phyloP scores from a whole-genome alignment of 2,888 invertebrate genomes.

The Clusia tigrina region DNA sequence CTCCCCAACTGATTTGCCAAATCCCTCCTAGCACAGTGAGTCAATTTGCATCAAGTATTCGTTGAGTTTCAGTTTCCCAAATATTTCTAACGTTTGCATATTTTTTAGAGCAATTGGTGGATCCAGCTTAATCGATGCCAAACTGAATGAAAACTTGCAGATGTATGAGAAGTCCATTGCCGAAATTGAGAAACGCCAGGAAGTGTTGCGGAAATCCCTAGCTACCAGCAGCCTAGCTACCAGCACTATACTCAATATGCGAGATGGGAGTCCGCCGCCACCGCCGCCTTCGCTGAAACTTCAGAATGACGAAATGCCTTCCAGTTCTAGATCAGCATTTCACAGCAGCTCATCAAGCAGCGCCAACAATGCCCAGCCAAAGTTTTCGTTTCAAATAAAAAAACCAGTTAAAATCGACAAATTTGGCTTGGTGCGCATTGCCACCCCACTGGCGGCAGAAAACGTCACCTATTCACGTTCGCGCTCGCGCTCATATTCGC shows the following conservation, averaged over 20 bases:
- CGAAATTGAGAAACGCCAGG: constrained; percentile 41
- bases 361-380: constrained; percentile 32
- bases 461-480: constrained; percentile 37
- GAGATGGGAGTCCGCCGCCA: constrained; percentile 46
- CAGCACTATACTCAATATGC: constrained; percentile 14
- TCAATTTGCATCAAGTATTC: not conserved
- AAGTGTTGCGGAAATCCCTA: constrained; percentile 33
- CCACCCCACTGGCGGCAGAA: constrained; percentile 65
- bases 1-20: no score
- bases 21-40: no score
- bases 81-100: constrained; percentile 32
- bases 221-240: constrained; percentile 1
- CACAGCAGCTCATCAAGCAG: constrained; percentile 13
- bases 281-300: constrained; percentile 39
- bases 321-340: not conserved
- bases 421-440: constrained; percentile 76
- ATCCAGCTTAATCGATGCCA: constrained; percentile 44
- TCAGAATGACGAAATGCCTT: not conserved
- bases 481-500: constrained; percentile 32
- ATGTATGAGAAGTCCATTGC: constrained; percentile 60
- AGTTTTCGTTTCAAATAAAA: constrained; percentile 59
- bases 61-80: not conserved
- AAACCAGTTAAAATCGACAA: constrained; percentile 74
- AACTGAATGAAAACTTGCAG: constrained; percentile 50
- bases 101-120: constrained; percentile 63